Evolutionary conservation across 2,888 invertebrate genomes (phyloP), one percentile per base, ranked within the genome.

Genomic region (Pristionchus maxplancki): DNA sequence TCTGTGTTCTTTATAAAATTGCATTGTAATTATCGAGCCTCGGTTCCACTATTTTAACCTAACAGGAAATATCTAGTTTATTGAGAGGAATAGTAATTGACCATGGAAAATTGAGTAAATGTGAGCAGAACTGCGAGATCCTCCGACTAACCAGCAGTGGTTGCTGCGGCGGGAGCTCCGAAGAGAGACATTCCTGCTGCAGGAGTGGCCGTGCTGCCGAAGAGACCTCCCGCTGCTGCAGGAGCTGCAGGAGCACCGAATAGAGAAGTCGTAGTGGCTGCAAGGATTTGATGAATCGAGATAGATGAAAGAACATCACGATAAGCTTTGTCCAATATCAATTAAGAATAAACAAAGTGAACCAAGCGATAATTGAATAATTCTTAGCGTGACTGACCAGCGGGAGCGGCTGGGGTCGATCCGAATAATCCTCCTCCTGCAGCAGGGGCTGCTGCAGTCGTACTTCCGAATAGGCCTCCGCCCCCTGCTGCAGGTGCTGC

Each of bases 141-240:
- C 8, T 53, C 71, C 40, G 15, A 20, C 74, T 28, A 8, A 53
- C 71, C 48, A 89, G 89, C 40, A 17, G 87, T 53, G 17, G 89
- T 82, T 31, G 87, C 15, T 37, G 83, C 74, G 24, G 89, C 88
- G 44, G 87, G 78, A 64, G 86, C 81, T 31, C 87, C 74, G 53
- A 83, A 83, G 0, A 83, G 82, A 28, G 64, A 53, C 8, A 64
- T 48, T n/a, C 78, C 78, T 78, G 48, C 78, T 48, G 78, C 44
- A 40, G 78, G 48, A 48, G 78, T 44, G 5, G 78, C n/a, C 3
- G 82, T 53, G 37, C 82, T 83, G 53, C 82, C 82, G 28, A 83
- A 83, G 82, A 83, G 82, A 53, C 82, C 82, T 4, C 82, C 82
- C 13, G 82, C 31, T 8, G 82, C 34, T 53, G 82, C 82, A 34